A percentile compares a stretch with the other conserved stretches of the same genome.
Evolutionary conservation across 2,888 invertebrate genomes (phyloP).

Genomic region (Ypsolopha sequella): DNA sequence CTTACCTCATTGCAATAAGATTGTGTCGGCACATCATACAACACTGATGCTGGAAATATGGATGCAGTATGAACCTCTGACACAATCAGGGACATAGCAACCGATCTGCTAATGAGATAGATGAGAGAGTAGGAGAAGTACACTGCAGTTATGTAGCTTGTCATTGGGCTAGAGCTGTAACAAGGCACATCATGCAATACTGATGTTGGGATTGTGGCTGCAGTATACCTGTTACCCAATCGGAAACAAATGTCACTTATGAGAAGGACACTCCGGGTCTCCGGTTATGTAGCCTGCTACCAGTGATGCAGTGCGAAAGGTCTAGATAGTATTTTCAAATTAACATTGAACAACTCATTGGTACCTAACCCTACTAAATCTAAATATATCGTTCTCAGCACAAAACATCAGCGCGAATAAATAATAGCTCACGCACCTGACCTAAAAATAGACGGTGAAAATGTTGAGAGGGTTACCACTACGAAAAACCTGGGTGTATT

Average conservation of each 20-base stretch:
- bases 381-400: too few relatives aligned
- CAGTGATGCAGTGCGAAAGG: too few relatives aligned
- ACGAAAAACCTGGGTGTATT: too few relatives aligned
- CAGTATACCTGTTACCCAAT: slow-evolving; percentile 10
- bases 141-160: slow-evolving; percentile 17
- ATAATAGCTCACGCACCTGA: too few relatives aligned
- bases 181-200: not conserved
- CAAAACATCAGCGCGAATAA: too few relatives aligned
- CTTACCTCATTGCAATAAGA: slow-evolving; percentile 69
- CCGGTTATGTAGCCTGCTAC: too few relatives aligned
- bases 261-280: not conserved
- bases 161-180: not conserved
- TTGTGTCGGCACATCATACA: slow-evolving; percentile 69
- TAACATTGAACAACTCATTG: too few relatives aligned
- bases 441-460: too few relatives aligned
- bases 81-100: slow-evolving; percentile 69
- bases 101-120: slow-evolving; percentile 65
- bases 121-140: slow-evolving; percentile 72
- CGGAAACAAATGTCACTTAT: slow-evolving; percentile 11
- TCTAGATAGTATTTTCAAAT: too few relatives aligned
- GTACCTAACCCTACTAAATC: too few relatives aligned
- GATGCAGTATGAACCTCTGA: slow-evolving; percentile 65
- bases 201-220: not conserved
- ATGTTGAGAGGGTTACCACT: too few relatives aligned
- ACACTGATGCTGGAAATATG: slow-evolving; percentile 43